Percentiles rank a stretch among this genome's conserved stretches.
Conservation (phyloP, 2,888 invertebrate species). For the Lissonota sp. region DNA sequence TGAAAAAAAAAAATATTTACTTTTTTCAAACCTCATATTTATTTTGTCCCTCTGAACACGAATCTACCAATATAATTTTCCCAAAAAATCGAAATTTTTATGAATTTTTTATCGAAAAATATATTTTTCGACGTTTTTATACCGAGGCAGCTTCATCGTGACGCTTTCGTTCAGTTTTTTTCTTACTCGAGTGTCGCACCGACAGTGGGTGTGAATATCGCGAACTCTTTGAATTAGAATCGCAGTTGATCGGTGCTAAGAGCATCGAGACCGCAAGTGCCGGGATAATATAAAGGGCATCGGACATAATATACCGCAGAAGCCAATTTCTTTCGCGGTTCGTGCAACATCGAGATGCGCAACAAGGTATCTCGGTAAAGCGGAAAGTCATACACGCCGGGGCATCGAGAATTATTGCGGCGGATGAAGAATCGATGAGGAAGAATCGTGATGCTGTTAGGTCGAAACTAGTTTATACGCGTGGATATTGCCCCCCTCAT, state of each 20-base stretch:
- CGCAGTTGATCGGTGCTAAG: constrained; percentile 29
- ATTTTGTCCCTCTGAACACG: no score
- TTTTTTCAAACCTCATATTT: no score
- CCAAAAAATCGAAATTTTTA: no score
- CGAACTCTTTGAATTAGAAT: constrained; percentile 17
- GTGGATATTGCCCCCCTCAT: constrained; percentile 22
- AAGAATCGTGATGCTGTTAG: constrained; percentile 58
- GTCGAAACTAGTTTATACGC: constrained; percentile 58
- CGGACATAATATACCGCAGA: constrained; percentile 51
- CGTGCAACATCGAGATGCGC: constrained; percentile 38
- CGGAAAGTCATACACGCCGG: background rate
- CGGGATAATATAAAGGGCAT: constrained; percentile 50
- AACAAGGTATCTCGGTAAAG: background rate
- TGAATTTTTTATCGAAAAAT: no score
- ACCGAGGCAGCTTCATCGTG: background rate
- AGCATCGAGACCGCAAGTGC: constrained; percentile 41
- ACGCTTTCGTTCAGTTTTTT: background rate
- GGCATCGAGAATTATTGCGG: no score
- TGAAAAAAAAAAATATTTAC: no score
- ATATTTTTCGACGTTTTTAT: background rate
- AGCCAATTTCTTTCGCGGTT: constrained; percentile 52
- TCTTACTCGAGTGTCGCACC: background rate
- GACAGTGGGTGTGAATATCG: constrained; percentile 1
- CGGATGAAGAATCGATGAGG: constrained; percentile 43
- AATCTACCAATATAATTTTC: no score